phyloP scores from a whole-genome alignment of 2,888 invertebrate genomes.

The Drosophila quasianomalipes region DNA sequence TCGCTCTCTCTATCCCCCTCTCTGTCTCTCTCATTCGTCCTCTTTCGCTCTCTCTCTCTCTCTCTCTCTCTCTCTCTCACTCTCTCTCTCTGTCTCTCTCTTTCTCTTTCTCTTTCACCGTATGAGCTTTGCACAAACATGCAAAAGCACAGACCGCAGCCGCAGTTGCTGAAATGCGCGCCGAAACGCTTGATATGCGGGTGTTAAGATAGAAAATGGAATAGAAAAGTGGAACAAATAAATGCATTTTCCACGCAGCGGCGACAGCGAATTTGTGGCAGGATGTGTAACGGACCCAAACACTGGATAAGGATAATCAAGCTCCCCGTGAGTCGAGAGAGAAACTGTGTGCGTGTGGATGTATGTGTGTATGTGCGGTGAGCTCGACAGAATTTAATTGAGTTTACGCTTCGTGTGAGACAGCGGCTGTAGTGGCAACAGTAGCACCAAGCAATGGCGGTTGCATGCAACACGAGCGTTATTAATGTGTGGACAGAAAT shows the following conservation, averaged over 20 bases:
- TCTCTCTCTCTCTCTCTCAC: background rate
- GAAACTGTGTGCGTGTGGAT: constrained; percentile 26
- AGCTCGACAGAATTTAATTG: constrained; percentile 78
- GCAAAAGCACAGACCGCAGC: constrained; percentile 4
- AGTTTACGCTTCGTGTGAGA: constrained; percentile 73
- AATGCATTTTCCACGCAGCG: constrained; percentile 39
- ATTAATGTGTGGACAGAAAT: constrained; percentile 51
- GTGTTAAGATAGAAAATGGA: constrained; percentile 23
- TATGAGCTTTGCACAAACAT: constrained; percentile 8
- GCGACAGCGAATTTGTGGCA: constrained; percentile 26
- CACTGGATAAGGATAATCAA: constrained; percentile 70
- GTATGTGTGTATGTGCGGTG: background rate
- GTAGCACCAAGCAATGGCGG: constrained; percentile 4
- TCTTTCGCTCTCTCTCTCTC: too few relatives aligned
- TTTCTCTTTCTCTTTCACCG: background rate
- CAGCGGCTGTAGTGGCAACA: constrained; percentile 10
- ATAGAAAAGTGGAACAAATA: constrained; percentile 39
- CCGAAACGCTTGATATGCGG: constrained; percentile 14
- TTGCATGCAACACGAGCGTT: constrained; percentile 55
- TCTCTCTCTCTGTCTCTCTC: too few relatives aligned
- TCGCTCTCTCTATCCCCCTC: background rate
- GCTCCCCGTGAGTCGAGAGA: constrained; percentile 56
- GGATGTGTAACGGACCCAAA: constrained; percentile 49
- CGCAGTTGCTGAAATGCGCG: constrained; percentile 10
- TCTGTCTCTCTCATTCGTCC: too few relatives aligned